phyloP scores from a whole-genome alignment of 2,113 vertebrate species.

The Heterocephalus glaber region DNA sequence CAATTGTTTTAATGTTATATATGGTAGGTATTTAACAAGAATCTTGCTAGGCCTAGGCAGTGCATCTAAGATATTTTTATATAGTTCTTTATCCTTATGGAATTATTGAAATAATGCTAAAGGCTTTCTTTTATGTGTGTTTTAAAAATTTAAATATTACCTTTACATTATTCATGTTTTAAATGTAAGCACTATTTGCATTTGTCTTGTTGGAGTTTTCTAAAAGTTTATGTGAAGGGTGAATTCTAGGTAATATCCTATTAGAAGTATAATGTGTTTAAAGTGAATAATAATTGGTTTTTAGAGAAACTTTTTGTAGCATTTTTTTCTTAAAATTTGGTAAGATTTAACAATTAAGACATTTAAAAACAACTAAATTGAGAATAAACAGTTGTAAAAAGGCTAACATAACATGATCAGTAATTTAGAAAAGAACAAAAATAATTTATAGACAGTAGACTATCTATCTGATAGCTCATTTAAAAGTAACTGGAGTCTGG shows the following conservation, averaged over 20 bases:
- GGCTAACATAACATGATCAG: neutral
- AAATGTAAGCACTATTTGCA: slow-evolving; percentile 34
- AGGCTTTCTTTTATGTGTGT: neutral
- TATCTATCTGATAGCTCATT: neutral
- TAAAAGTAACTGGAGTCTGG: slow-evolving; percentile 20
- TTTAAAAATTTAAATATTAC: slow-evolving; percentile 28
- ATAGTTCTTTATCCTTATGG: slow-evolving; percentile 25
- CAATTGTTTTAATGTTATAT: slow-evolving; percentile 6
- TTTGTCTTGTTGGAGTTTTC: slow-evolving; percentile 36
- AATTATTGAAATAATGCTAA: slow-evolving; percentile 48
- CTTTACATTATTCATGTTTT: slow-evolving; percentile 8
- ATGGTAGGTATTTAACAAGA: slow-evolving; percentile 1
- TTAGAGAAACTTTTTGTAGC: slow-evolving; percentile 39
- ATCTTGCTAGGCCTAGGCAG: neutral
- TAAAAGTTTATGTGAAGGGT: slow-evolving; percentile 49
- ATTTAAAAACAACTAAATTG: slow-evolving; percentile 28
- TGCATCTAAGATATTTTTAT: slow-evolving; percentile 42
- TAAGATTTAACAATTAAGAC: slow-evolving; percentile 37
- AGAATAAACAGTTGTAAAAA: slow-evolving; percentile 11
- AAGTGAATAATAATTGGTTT: slow-evolving; percentile 53
- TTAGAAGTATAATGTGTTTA: slow-evolving; percentile 45
- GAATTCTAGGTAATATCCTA: slow-evolving; percentile 46
- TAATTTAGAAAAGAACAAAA: slow-evolving; percentile 18
- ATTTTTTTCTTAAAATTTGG: neutral
- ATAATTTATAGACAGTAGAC: neutral